These are phyloP conservation scores for Candoia aspera DNA, from an alignment of 2,113 vertebrate genomes.

Conservation along the genomic window DNA sequence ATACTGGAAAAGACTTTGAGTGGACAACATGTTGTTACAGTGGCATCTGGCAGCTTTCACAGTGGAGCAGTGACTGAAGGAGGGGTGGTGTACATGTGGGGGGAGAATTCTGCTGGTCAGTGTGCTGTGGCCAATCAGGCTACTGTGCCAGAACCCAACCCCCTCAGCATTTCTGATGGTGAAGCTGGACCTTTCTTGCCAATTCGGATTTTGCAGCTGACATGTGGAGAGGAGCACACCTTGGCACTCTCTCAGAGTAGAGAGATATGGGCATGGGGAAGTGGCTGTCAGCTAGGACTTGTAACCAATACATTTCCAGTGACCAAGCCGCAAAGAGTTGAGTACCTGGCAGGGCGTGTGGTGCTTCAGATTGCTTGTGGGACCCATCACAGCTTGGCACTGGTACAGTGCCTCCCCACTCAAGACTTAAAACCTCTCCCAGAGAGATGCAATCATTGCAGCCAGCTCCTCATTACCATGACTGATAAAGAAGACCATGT, in stretches of 20 bases:
- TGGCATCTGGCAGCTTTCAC: constrained; percentile 91
- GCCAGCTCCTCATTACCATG: constrained; percentile 96
- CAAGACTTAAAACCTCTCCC: constrained; percentile 81
- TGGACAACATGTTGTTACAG: constrained; percentile 81
- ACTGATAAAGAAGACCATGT: constrained; percentile 98
- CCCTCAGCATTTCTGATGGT: constrained; percentile 80
- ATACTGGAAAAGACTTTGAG: constrained; percentile 81
- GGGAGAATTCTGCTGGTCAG: constrained; percentile 89
- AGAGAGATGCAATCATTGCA: constrained; percentile 92
- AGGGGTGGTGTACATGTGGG: constrained; percentile 94
- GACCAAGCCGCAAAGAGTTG: constrained; percentile 89
- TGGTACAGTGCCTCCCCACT: constrained; percentile 85
- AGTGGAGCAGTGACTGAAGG: constrained; percentile 89
- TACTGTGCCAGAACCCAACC: constrained; percentile 82
- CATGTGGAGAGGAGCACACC: constrained; percentile 90
- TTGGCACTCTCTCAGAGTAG: constrained; percentile 85
- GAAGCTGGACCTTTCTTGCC: constrained; percentile 74
- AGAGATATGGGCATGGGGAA: constrained; percentile 97
- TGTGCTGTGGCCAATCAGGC: constrained; percentile 82
- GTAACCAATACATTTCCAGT: constrained; percentile 79
- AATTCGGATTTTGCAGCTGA: constrained; percentile 85
- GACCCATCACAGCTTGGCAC: constrained; percentile 88
- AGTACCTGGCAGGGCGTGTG: constrained; percentile 85
- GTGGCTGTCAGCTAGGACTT: constrained; percentile 89
- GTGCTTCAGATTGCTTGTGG: constrained; percentile 94